Percentiles rank a stretch among this genome's conserved stretches.
Evolutionary conservation across 2,113 vertebrate species (phyloP).

Genomic region (Tachuris rubrigastra): DNA sequence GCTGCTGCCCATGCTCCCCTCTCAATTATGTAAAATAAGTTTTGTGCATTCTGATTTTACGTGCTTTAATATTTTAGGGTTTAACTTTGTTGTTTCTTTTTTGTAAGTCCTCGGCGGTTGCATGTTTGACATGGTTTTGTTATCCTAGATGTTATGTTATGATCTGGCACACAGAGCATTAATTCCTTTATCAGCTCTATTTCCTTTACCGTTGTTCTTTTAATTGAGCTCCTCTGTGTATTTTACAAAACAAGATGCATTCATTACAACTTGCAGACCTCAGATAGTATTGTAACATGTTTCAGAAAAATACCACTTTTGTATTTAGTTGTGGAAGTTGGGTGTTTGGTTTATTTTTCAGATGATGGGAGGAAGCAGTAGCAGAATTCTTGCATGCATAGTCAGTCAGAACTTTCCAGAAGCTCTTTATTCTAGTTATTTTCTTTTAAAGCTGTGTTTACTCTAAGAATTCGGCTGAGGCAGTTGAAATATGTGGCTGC

Average conservation of each 20-base stretch:
- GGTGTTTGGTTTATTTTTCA: constrained; percentile 57
- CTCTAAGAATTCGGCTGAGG: constrained; percentile 47
- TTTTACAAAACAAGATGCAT: constrained; percentile 60
- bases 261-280: constrained; percentile 32
- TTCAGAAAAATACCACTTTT: constrained; percentile 19
- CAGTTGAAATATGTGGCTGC: constrained; percentile 59
- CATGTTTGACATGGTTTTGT: constrained; percentile 58
- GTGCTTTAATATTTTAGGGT: constrained; percentile 10
- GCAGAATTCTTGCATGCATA: constrained; percentile 59
- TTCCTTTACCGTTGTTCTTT: constrained; percentile 62
- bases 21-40: neutral
- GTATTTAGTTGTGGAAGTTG: constrained; percentile 43
- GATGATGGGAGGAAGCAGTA: constrained; percentile 45
- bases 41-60: neutral
- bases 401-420: constrained; percentile 64
- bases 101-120: constrained; percentile 18
- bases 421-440: constrained; percentile 57
- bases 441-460: constrained; percentile 67
- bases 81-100: constrained; percentile 13
- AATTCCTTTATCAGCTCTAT: constrained; percentile 69
- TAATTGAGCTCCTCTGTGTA: constrained; percentile 62
- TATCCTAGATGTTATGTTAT: constrained; percentile 62
- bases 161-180: constrained; percentile 51
- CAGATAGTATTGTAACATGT: constrained; percentile 11
- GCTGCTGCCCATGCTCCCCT: neutral